Conservation (phyloP, 2,113 vertebrate species). For the Ancistrus triradiatus region DNA sequence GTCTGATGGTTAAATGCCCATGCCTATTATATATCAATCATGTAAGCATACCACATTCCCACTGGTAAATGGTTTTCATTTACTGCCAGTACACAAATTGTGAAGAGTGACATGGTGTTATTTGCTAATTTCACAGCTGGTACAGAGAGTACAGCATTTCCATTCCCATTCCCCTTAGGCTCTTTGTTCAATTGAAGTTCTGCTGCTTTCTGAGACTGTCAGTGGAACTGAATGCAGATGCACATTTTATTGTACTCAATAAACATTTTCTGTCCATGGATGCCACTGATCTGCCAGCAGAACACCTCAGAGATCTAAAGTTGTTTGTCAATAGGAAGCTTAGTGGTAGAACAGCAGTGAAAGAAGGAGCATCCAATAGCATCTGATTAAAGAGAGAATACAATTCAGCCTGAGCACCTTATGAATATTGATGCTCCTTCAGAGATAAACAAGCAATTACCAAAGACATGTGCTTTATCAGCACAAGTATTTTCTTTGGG, state of each 20-base stretch:
- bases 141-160: too few species aligned
- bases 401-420: slow-evolving; percentile 47
- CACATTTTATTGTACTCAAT: neutral
- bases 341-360: slow-evolving; percentile 29
- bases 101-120: too few species aligned
- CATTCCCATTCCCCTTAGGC: too few species aligned
- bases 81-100: too few species aligned
- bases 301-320: slow-evolving; percentile 54
- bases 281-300: slow-evolving; percentile 43
- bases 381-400: slow-evolving; percentile 51
- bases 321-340: slow-evolving; percentile 50
- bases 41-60: too few species aligned
- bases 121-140: too few species aligned
- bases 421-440: slow-evolving; percentile 64
- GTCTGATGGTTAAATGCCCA: too few species aligned
- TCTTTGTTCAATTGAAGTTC: too few species aligned
- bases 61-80: too few species aligned
- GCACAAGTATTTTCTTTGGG: slow-evolving; percentile 3
- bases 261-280: slow-evolving; percentile 35
- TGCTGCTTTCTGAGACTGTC: too few species aligned
- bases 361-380: slow-evolving; percentile 51
- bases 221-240: neutral
- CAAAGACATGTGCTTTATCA: slow-evolving; percentile 37
- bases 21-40: too few species aligned
- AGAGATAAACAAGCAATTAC: slow-evolving; percentile 57